A percentile compares a stretch with the other conserved stretches of the same genome.
Conservation (phyloP, 2,888 invertebrate species). For the Limnephilus marmoratus region DNA sequence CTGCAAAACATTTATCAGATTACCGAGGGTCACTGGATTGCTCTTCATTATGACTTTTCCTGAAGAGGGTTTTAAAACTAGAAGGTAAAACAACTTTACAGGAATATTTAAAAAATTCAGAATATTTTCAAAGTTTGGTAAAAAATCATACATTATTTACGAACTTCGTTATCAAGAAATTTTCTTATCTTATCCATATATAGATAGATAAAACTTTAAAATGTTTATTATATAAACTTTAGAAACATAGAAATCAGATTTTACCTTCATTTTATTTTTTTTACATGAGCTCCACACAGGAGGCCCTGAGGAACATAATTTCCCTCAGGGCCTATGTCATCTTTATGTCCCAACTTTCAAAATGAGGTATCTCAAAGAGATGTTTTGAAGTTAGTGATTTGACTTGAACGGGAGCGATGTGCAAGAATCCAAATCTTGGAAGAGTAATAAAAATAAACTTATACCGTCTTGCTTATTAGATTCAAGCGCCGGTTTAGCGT, state of each 20-base stretch:
- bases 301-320: no score
- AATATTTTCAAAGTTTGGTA: not conserved
- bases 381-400: no score
- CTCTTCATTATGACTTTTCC: not conserved
- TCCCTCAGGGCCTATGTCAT: no score
- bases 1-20: no score
- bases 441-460: no score
- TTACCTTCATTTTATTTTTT: no score
- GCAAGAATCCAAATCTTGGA: no score
- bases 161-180: not conserved
- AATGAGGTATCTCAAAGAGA: not conserved
- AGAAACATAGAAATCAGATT: not conserved
- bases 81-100: not conserved
- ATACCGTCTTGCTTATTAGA: no score
- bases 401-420: no score
- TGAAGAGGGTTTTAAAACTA: not conserved
- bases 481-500: no score
- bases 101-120: not conserved
- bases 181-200: not conserved
- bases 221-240: not conserved
- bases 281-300: no score
- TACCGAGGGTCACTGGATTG: no score
- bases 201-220: not conserved
- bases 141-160: not conserved
- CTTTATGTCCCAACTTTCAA: not conserved